Percentiles rank a stretch among this genome's conserved stretches.
phyloP scores from a whole-genome alignment of 2,113 vertebrate genomes.

The Colossoma macropomum region DNA sequence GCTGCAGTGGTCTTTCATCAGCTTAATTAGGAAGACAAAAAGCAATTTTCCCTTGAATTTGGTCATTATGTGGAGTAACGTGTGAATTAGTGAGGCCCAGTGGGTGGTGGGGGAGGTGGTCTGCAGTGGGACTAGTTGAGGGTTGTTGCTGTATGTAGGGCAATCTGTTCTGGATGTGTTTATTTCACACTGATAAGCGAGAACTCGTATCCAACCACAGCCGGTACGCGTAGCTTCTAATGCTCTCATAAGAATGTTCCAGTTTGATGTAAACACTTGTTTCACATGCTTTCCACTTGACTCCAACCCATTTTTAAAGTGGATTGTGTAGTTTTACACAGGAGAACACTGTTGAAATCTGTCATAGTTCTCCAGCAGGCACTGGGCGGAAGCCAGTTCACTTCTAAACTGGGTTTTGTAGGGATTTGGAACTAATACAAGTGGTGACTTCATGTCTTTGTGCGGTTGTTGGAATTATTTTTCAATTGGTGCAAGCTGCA shows the following conservation, averaged over 20 bases:
- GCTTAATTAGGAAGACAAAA: conserved; percentile 62
- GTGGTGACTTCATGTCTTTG: neutral
- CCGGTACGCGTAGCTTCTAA: neutral
- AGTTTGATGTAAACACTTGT: neutral
- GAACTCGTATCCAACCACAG: neutral
- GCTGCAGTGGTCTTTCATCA: conserved; percentile 32
- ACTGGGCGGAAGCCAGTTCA: neutral
- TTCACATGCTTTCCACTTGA: neutral
- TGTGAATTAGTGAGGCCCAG: conserved; percentile 67
- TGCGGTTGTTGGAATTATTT: neutral
- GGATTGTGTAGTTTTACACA: neutral
- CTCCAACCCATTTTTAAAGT: neutral
- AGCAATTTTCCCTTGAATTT: conserved; percentile 36
- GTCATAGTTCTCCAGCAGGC: neutral
- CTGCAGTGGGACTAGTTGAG: conserved; percentile 55
- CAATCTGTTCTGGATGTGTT: conserved; percentile 28
- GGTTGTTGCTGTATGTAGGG: conserved; percentile 31
- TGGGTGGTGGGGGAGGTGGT: conserved; percentile 51
- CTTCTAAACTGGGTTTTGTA: neutral
- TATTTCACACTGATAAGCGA: conserved; percentile 13
- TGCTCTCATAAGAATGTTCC: neutral
- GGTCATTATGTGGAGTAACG: conserved; percentile 65
- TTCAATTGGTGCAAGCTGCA: neutral
- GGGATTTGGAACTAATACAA: neutral
- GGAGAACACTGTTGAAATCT: neutral